Conservation (phyloP, 1,140 invertebrate genomes). For the Agrilus planipennis region DNA sequence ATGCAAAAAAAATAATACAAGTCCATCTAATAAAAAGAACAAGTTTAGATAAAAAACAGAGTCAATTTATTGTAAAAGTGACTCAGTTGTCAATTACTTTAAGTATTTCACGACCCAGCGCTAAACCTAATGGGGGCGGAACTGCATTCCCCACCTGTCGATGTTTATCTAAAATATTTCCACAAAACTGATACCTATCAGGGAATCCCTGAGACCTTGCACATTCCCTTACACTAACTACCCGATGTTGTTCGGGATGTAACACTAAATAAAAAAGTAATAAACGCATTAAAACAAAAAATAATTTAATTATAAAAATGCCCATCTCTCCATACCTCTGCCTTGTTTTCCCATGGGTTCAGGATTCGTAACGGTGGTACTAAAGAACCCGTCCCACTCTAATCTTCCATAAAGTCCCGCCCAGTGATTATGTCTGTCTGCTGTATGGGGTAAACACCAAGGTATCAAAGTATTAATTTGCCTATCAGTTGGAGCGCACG, state of each 20-base stretch:
- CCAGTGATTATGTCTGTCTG: constrained; percentile 80
- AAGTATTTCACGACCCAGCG: constrained; percentile 62
- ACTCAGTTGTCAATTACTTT: too few species aligned
- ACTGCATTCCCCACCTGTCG: constrained; percentile 83
- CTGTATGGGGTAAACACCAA: constrained; percentile 84
- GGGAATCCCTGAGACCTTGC: constrained; percentile 80
- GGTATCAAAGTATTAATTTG: constrained; percentile 81
- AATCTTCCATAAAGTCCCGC: constrained; percentile 62
- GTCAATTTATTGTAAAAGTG: too few species aligned
- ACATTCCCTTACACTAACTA: constrained; percentile 77
- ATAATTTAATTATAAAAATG: constrained; percentile 2
- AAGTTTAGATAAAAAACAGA: too few species aligned
- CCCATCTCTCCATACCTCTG: constrained; percentile 20
- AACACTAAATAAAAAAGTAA: constrained; percentile 40
- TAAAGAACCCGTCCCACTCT: constrained; percentile 77
- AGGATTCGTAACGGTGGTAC: constrained; percentile 78
- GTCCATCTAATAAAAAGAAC: too few species aligned
- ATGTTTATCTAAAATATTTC: constrained; percentile 65
- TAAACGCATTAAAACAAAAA: background rate
- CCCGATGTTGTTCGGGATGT: constrained; percentile 68
- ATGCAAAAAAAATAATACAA: too few species aligned
- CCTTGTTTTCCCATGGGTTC: constrained; percentile 87
- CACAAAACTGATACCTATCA: constrained; percentile 67
- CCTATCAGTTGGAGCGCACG: constrained; percentile 59
- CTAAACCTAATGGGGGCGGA: constrained; percentile 65